A percentile compares a stretch with the other conserved stretches of the same genome.
These are phyloP conservation scores for Casuarius casuarius DNA, from an alignment of 2,113 vertebrate species.

Conservation along the genomic window DNA sequence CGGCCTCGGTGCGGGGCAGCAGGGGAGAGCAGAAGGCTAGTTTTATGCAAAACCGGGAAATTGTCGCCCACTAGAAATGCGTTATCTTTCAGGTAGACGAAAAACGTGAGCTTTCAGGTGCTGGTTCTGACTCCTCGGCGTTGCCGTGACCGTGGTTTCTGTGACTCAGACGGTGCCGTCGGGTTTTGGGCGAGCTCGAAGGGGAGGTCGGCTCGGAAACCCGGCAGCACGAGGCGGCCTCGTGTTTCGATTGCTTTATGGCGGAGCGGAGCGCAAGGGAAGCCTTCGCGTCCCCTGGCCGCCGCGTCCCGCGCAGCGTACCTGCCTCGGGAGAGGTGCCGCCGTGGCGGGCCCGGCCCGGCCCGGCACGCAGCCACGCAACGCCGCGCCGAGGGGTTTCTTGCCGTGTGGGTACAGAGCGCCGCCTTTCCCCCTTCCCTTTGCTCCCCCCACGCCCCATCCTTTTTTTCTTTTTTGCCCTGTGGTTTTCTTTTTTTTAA, in stretches of 20 bases:
- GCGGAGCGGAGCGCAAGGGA: conserved; percentile 48
- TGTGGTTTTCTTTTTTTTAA: neutral
- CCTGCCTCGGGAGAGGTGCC: neutral
- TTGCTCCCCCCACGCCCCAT: neutral
- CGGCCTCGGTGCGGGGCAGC: neutral
- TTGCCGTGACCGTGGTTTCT: conserved; percentile 7
- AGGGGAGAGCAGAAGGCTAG: neutral
- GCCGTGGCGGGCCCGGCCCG: neutral
- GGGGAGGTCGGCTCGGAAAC: conserved; percentile 12
- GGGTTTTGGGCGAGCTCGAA: conserved; percentile 19
- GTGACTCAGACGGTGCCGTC: conserved; percentile 31
- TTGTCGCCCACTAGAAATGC: neutral
- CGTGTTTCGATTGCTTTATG: conserved; percentile 48
- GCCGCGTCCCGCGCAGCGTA: neutral
- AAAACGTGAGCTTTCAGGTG: conserved; percentile 42
- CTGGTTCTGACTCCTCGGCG: conserved; percentile 36
- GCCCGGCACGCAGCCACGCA: conserved; percentile 12
- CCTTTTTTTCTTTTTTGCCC: neutral
- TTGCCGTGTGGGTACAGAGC: conserved; percentile 40
- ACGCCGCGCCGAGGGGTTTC: neutral
- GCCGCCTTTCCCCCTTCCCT: neutral
- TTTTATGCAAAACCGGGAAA: neutral
- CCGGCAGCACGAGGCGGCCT: neutral
- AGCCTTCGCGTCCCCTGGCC: conserved; percentile 1
- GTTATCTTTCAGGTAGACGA: conserved; percentile 40